Evolutionary conservation across 1,140 invertebrate species (phyloP).

Genomic region (Cydia strobilella): DNA sequence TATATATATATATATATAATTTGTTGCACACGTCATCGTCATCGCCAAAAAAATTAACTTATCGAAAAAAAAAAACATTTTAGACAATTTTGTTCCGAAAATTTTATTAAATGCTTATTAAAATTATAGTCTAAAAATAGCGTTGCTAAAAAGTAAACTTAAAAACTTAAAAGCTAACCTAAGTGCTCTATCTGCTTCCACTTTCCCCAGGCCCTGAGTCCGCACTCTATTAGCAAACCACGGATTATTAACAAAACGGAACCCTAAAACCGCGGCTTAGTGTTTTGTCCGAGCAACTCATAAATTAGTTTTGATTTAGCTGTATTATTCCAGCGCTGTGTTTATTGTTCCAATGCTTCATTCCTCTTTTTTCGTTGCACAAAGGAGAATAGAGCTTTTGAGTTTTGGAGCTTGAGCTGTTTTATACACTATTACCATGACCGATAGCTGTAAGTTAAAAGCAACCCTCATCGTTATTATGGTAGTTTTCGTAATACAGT

Average conservation of each 20-base stretch:
- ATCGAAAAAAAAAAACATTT: too few relatives aligned
- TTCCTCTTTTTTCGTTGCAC: constrained; percentile 43
- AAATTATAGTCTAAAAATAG: too few relatives aligned
- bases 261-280: constrained; percentile 23
- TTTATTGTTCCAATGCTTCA: constrained; percentile 42
- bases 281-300: constrained; percentile 37
- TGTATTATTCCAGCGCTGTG: constrained; percentile 54
- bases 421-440: not conserved
- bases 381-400: constrained; percentile 5
- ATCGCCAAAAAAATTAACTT: too few relatives aligned
- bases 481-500: not conserved
- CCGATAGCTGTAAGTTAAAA: not conserved
- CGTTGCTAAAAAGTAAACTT: too few relatives aligned
- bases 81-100: too few relatives aligned
- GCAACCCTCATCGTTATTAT: not conserved
- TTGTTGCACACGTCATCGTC: too few relatives aligned
- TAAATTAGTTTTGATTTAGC: constrained; percentile 59
- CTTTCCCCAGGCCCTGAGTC: not conserved
- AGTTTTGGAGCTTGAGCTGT: not conserved
- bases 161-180: too few relatives aligned
- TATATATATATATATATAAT: too few relatives aligned
- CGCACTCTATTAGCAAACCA: not conserved
- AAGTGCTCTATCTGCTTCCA: too few relatives aligned
- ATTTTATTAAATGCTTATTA: too few relatives aligned
- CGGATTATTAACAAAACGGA: not conserved